Conservation (phyloP, 1,140 invertebrate species). For the Vanessa tameamea region DNA sequence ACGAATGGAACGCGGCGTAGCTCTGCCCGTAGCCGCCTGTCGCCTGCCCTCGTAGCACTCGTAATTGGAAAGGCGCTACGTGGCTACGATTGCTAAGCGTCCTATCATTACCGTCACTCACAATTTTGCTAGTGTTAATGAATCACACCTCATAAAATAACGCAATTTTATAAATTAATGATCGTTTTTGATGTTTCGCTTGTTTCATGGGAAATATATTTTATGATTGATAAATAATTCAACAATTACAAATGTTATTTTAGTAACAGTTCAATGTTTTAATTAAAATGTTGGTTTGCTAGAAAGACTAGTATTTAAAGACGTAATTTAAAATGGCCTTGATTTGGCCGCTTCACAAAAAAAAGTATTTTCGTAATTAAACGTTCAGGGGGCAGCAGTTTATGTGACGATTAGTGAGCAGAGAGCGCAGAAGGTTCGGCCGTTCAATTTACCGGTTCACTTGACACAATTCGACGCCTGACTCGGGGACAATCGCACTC, state of each 20-base stretch:
- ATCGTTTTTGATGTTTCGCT: not conserved
- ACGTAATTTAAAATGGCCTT: not conserved
- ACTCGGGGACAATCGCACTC: constrained; percentile 80
- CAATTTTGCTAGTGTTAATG: constrained; percentile 49
- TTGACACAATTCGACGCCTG: constrained; percentile 80
- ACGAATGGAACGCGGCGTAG: constrained; percentile 66
- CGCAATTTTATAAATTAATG: constrained; percentile 7
- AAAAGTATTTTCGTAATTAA: constrained; percentile 59
- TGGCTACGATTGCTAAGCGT: constrained; percentile 66
- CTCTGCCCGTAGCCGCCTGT: constrained; percentile 43
- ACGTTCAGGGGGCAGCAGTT: constrained; percentile 68
- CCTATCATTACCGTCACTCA: constrained; percentile 78
- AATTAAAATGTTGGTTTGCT: not conserved
- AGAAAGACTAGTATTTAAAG: not conserved
- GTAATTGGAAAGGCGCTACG: constrained; percentile 75
- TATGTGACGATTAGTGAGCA: constrained; percentile 78
- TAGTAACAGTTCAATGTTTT: not conserved
- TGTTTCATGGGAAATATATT: not conserved
- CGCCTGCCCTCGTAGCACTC: constrained; percentile 47
- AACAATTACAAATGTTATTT: not conserved
- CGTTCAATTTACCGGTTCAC: constrained; percentile 80
- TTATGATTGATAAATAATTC: not conserved
- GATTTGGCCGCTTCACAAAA: not conserved
- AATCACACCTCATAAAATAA: constrained; percentile 24
- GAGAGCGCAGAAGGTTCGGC: constrained; percentile 76